Conservation (phyloP, 2,113 vertebrate genomes). For the Tychaedon coryphoeus region DNA sequence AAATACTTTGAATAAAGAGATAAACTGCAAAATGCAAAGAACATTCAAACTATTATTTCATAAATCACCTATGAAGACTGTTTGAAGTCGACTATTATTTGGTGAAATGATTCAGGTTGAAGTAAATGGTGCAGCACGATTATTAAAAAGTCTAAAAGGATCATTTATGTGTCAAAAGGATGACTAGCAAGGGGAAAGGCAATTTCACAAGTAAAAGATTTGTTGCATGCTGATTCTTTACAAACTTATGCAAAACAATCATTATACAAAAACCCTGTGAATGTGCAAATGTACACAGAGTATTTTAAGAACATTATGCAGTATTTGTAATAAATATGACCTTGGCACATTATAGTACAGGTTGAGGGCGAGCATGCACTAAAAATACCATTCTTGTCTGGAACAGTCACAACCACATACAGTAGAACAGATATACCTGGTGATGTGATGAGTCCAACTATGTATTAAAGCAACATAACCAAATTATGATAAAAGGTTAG, state of each 20-base stretch:
- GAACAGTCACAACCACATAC: neutral
- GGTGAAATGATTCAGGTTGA: neutral
- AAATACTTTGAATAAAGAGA: neutral
- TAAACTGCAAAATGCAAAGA: conserved; percentile 25
- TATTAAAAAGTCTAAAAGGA: conserved; percentile 31
- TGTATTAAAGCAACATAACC: neutral
- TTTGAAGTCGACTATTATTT: neutral
- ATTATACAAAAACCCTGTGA: neutral
- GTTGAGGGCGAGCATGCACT: neutral
- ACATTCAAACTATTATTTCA: neutral
- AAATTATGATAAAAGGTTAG: neutral
- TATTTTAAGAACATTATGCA: neutral
- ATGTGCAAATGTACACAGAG: neutral
- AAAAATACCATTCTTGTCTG: neutral
- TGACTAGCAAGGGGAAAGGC: neutral
- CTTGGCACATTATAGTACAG: neutral
- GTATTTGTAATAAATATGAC: neutral
- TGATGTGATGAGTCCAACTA: neutral
- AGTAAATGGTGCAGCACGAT: conserved; percentile 25
- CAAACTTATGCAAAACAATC: neutral
- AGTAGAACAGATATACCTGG: neutral
- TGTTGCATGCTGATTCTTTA: conserved; percentile 12
- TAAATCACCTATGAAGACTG: conserved; percentile 2
- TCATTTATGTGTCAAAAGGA: conserved; percentile 21
- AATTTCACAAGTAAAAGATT: conserved; percentile 13